phyloP scores from a whole-genome alignment of 1,140 invertebrate species.

The Melitaea cinxia region DNA sequence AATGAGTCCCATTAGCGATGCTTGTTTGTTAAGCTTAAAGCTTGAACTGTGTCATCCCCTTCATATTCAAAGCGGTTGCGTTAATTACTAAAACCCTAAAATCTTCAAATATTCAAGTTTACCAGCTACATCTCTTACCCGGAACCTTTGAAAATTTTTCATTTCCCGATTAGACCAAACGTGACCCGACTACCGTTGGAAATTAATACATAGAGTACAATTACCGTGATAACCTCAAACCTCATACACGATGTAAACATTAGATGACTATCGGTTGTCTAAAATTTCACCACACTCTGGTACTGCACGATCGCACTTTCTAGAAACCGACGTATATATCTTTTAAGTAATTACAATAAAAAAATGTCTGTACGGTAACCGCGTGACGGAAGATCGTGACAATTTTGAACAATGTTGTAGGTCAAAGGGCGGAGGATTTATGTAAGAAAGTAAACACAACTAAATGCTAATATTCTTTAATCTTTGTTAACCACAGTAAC shows the following conservation, averaged over 20 bases:
- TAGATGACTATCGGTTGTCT: slow-evolving; percentile 45
- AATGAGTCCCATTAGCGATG: not conserved
- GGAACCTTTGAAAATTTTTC: slow-evolving; percentile 3
- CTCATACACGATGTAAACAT: slow-evolving; percentile 37
- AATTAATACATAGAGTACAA: slow-evolving; percentile 37
- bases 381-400: slow-evolving; percentile 3
- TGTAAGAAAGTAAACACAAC: not conserved
- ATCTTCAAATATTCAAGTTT: not conserved
- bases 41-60: not conserved
- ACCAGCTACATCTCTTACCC: not conserved
- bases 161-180: slow-evolving; percentile 20
- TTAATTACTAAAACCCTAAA: not conserved
- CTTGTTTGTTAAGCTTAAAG: not conserved
- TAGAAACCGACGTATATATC: slow-evolving; percentile 28
- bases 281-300: slow-evolving; percentile 41
- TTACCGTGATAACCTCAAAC: slow-evolving; percentile 45
- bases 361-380: slow-evolving; percentile 2
- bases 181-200: slow-evolving; percentile 34
- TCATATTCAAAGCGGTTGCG: slow-evolving; percentile 1
- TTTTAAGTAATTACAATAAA: slow-evolving; percentile 21
- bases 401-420: slow-evolving; percentile 1
- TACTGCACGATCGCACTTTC: slow-evolving; percentile 40
- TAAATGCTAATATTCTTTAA: not conserved
- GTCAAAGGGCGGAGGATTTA: slow-evolving; percentile 1
- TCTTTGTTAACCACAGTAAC: not conserved